Percentiles rank a stretch among this genome's conserved stretches.
phyloP scores from a whole-genome alignment of 2,888 invertebrate genomes.

The Tetheella fluctuosa region DNA sequence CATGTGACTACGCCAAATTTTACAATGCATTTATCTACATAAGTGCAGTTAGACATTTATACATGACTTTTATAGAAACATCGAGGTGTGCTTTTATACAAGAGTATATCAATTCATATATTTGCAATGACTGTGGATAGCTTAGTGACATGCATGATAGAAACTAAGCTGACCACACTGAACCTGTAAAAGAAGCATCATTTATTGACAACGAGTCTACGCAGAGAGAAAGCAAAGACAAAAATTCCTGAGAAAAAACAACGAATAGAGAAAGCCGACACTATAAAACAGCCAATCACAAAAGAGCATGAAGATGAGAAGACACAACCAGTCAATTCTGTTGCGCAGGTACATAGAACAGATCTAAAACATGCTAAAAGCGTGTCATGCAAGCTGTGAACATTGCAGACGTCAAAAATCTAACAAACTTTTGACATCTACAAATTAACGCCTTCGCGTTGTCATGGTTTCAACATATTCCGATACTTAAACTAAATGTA shows the following conservation, averaged over 20 bases:
- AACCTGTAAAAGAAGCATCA: constrained; percentile 57
- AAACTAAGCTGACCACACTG: constrained; percentile 16
- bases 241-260: constrained; percentile 49
- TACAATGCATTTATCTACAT: constrained; percentile 44
- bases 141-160: constrained; percentile 26
- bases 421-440: constrained; percentile 18
- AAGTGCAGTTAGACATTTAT: constrained; percentile 16
- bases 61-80: background rate
- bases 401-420: constrained; percentile 55
- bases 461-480: constrained; percentile 67
- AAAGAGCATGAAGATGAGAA: constrained; percentile 68
- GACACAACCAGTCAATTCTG: constrained; percentile 72
- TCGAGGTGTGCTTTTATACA: background rate
- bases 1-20: constrained; percentile 39
- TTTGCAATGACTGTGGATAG: constrained; percentile 26
- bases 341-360: constrained; percentile 57
- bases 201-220: constrained; percentile 53
- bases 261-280: constrained; percentile 52
- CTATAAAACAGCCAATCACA: constrained; percentile 60
- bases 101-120: constrained; percentile 20
- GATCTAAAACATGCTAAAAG: constrained; percentile 47
- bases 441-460: constrained; percentile 20
- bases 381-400: constrained; percentile 69
- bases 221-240: constrained; percentile 68
- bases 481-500: constrained; percentile 57